A percentile compares a stretch with the other conserved stretches of the same genome.
Conservation (phyloP, 2,797 vertebrate species). For the Liasis olivaceus region DNA sequence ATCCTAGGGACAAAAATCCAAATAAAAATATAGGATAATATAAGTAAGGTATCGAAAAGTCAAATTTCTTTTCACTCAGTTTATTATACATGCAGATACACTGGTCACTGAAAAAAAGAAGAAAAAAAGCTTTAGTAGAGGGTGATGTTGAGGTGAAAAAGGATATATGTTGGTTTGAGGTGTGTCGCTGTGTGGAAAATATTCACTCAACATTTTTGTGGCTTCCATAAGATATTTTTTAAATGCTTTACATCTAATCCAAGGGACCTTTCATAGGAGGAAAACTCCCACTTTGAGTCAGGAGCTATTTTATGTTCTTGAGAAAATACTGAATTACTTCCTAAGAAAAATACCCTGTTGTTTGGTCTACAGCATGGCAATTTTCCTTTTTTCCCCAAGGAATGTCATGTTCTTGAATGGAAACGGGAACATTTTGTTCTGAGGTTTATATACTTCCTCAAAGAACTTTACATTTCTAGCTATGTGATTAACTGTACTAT, state of each 20-base stretch:
- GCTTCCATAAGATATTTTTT: background rate
- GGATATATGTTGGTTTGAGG: constrained; percentile 7
- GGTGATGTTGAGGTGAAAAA: constrained; percentile 22
- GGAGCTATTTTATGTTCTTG: constrained; percentile 50
- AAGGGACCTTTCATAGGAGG: constrained; percentile 16
- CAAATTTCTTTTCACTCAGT: background rate
- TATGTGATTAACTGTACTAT: constrained; percentile 20
- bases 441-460: constrained; percentile 20
- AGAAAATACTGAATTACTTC: constrained; percentile 54
- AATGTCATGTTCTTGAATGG: background rate
- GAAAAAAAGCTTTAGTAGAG: background rate
- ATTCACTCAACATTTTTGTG: constrained; percentile 32
- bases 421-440: constrained; percentile 39
- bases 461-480: constrained; percentile 39
- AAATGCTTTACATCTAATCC: constrained; percentile 27
- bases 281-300: constrained; percentile 35
- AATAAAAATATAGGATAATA: background rate
- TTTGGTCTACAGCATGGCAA: constrained; percentile 46
- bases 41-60: background rate
- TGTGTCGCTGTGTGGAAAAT: background rate
- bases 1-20: background rate
- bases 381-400: constrained; percentile 31
- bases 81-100: background rate
- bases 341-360: constrained; percentile 41
- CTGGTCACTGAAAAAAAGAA: background rate